These are phyloP conservation scores for Leptura quadrifasciata DNA, from an alignment of 2,888 invertebrate species.

Conservation along the genomic window DNA sequence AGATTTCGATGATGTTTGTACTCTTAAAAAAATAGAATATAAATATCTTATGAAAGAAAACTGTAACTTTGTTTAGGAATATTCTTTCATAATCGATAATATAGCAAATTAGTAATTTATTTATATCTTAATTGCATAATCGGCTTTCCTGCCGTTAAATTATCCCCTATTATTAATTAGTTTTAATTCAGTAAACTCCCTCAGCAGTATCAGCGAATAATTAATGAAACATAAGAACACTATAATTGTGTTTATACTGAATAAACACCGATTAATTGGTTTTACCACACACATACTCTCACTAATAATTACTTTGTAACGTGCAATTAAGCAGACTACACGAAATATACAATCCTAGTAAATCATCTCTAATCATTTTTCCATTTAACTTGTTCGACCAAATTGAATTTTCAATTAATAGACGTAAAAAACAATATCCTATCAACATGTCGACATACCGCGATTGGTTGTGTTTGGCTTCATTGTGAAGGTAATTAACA, in stretches of 20 bases:
- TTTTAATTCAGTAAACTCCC: conserved; percentile 22
- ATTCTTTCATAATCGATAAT: not conserved
- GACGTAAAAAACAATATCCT: conserved; percentile 42
- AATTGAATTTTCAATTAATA: conserved; percentile 48
- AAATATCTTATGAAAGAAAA: too few species aligned
- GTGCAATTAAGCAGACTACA: conserved; percentile 47
- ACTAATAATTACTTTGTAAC: conserved; percentile 51
- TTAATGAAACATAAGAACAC: conserved; percentile 26
- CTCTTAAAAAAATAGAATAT: too few species aligned
- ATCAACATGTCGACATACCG: conserved; percentile 41
- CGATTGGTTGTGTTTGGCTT: conserved; percentile 22
- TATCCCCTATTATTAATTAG: conserved; percentile 11
- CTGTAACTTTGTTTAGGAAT: too few species aligned
- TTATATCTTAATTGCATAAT: not conserved
- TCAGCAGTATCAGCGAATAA: conserved; percentile 10
- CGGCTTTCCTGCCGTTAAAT: not conserved
- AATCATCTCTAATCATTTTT: conserved; percentile 52
- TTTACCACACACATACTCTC: conserved; percentile 52
- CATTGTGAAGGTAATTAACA: conserved; percentile 33
- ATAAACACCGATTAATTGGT: conserved; percentile 47
- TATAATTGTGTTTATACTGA: conserved; percentile 35
- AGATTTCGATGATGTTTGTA: too few species aligned
- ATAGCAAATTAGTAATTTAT: not conserved
- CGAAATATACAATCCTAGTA: conserved; percentile 44
- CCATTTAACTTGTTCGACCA: conserved; percentile 26